Evolutionary conservation across 1,140 invertebrate species (phyloP).

Genomic region (Glomeris maerens): DNA sequence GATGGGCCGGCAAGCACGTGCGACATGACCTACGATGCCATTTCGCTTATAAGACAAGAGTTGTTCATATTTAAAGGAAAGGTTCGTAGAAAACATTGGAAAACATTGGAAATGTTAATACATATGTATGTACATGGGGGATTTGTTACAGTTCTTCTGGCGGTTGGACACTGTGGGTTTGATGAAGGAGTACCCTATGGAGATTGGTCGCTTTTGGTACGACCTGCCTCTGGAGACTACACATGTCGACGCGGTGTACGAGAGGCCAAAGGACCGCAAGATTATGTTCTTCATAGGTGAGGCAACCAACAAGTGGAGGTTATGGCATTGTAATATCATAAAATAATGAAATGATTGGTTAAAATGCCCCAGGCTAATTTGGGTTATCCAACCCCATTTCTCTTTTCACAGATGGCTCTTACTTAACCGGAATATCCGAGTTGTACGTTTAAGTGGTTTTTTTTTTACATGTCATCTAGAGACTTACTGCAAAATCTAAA

Average conservation of each 20-base stretch:
- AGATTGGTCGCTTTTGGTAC: constrained; percentile 34
- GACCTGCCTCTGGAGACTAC: constrained; percentile 50
- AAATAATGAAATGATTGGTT: no score
- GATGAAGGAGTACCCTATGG: constrained; percentile 24
- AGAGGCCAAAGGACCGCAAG: constrained; percentile 58
- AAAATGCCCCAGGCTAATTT: no score
- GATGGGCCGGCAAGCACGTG: constrained; percentile 23
- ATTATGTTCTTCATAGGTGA: constrained; percentile 85
- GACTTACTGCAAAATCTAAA: background rate
- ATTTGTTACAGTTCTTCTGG: constrained; percentile 36
- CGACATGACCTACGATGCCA: constrained; percentile 31
- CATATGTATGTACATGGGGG: no score
- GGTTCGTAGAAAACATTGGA: constrained; percentile 21
- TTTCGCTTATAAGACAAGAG: constrained; percentile 36
- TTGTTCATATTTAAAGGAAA: constrained; percentile 37
- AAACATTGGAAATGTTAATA: background rate
- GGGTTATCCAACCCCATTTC: no score
- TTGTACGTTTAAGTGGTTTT: no score
- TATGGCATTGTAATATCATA: background rate
- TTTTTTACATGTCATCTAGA: background rate
- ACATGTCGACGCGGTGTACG: constrained; percentile 83
- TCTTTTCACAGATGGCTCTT: no score
- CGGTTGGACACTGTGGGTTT: constrained; percentile 24
- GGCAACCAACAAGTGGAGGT: background rate
- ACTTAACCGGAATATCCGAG: no score